Percentiles rank a stretch among this genome's conserved stretches.
These are phyloP conservation scores for Choreutis nemorana DNA, from an alignment of 2,888 invertebrate genomes.

Conservation along the genomic window DNA sequence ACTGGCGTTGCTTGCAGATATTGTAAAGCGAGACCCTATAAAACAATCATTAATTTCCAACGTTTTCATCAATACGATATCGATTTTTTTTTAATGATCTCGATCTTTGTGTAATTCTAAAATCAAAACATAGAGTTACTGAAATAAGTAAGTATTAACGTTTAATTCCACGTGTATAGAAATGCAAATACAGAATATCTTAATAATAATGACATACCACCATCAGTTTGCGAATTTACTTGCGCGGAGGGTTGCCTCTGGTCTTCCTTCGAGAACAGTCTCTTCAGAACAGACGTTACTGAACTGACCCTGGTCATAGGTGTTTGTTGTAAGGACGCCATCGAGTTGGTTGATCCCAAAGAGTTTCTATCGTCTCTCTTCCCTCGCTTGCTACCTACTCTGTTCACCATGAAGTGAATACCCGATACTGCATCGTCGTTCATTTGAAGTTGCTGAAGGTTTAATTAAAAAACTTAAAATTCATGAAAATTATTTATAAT, in stretches of 20 bases:
- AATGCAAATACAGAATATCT: background rate
- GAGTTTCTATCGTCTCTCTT: slow-evolving; percentile 51
- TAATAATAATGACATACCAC: slow-evolving; percentile 27
- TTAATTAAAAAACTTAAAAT: slow-evolving; percentile 2
- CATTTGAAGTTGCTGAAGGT: slow-evolving; percentile 57
- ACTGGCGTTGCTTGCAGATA: slow-evolving; percentile 49
- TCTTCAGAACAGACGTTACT: slow-evolving; percentile 79
- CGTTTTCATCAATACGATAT: no score
- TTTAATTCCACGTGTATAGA: background rate
- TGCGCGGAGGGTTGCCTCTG: slow-evolving; percentile 28
- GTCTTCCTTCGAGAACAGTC: slow-evolving; percentile 81
- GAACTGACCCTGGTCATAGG: slow-evolving; percentile 76
- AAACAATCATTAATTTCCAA: no score
- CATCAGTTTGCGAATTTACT: slow-evolving; percentile 48
- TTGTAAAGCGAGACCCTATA: slow-evolving; percentile 40
- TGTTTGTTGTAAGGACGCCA: slow-evolving; percentile 71
- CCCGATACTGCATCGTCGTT: slow-evolving; percentile 77
- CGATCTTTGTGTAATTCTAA: no score
- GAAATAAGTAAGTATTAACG: no score
- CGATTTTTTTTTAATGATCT: no score
- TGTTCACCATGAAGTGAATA: slow-evolving; percentile 74
- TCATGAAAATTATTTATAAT: background rate
- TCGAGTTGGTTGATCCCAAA: slow-evolving; percentile 54
- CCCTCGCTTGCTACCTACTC: slow-evolving; percentile 52
- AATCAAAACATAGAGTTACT: no score